phyloP scores from a whole-genome alignment of 2,888 invertebrate genomes.

The Watsonalla binaria region DNA sequence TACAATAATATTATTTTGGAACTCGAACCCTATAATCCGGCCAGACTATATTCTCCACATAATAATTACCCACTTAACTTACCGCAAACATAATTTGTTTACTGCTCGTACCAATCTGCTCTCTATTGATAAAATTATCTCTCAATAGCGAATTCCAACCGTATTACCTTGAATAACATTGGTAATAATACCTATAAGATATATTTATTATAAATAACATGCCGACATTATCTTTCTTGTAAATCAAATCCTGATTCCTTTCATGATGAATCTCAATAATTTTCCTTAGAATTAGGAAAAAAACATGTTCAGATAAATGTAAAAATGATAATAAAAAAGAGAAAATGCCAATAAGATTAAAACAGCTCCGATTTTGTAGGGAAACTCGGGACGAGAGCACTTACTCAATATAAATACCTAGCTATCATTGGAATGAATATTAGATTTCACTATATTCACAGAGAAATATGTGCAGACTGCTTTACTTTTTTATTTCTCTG shows the following conservation, averaged over 20 bases:
- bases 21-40: too few species aligned
- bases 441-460: constrained; percentile 59
- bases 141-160: too few species aligned
- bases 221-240: neutral
- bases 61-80: too few species aligned
- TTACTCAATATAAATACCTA: constrained; percentile 56
- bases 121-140: too few species aligned
- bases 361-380: constrained; percentile 35
- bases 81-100: too few species aligned
- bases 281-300: neutral
- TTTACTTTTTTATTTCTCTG: constrained; percentile 3
- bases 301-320: neutral
- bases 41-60: too few species aligned
- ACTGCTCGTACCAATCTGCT: too few species aligned
- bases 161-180: too few species aligned
- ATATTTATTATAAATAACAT: too few species aligned
- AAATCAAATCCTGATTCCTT: neutral
- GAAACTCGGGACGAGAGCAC: constrained; percentile 34
- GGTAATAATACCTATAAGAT: too few species aligned
- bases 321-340: constrained; percentile 17
- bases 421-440: constrained; percentile 63
- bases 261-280: neutral
- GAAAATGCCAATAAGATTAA: constrained; percentile 35
- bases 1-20: too few species aligned
- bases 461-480: constrained; percentile 33